These are phyloP conservation scores for Azorinus chamasolen DNA, from an alignment of 2,888 invertebrate species.

Conservation along the genomic window DNA sequence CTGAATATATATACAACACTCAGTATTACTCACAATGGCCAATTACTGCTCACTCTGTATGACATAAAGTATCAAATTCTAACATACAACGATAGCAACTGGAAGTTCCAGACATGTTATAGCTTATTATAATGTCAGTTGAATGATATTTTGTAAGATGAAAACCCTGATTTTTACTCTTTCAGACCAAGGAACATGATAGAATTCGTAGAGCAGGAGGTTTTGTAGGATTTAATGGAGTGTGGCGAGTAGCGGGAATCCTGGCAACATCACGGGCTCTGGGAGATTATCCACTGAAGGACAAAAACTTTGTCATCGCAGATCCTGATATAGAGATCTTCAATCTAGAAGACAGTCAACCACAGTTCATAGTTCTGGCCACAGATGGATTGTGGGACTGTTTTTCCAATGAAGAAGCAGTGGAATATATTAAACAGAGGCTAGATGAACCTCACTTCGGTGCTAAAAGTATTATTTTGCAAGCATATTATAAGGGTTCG, in stretches of 20 bases:
- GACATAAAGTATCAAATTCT: too few relatives aligned
- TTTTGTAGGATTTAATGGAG: constrained; percentile 97
- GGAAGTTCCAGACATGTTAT: too few relatives aligned
- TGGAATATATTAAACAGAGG: constrained; percentile 94
- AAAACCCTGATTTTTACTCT: too few relatives aligned
- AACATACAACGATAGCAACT: too few relatives aligned
- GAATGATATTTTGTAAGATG: too few relatives aligned
- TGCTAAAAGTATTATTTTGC: constrained; percentile 95
- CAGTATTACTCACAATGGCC: too few relatives aligned
- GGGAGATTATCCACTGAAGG: constrained; percentile 97
- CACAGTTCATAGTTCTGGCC: constrained; percentile 96
- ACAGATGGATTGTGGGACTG: constrained; percentile 99
- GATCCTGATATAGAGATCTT: constrained; percentile 98
- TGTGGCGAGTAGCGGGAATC: constrained; percentile 98
- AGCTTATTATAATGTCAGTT: too few relatives aligned
- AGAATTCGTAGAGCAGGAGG: constrained; percentile 98
- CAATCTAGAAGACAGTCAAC: constrained; percentile 93
- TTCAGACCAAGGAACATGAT: constrained; percentile 94
- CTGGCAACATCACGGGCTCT: constrained; percentile 97
- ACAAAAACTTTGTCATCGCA: constrained; percentile 96
- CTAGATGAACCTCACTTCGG: constrained; percentile 95
- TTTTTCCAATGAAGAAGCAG: constrained; percentile 97
- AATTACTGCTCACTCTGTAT: too few relatives aligned
- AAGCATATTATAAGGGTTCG: constrained; percentile 96
- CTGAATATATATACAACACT: too few relatives aligned